A percentile compares a stretch with the other conserved stretches of the same genome.
phyloP scores from a whole-genome alignment of 2,888 invertebrate genomes.

The Ectemnius cavifrons region DNA sequence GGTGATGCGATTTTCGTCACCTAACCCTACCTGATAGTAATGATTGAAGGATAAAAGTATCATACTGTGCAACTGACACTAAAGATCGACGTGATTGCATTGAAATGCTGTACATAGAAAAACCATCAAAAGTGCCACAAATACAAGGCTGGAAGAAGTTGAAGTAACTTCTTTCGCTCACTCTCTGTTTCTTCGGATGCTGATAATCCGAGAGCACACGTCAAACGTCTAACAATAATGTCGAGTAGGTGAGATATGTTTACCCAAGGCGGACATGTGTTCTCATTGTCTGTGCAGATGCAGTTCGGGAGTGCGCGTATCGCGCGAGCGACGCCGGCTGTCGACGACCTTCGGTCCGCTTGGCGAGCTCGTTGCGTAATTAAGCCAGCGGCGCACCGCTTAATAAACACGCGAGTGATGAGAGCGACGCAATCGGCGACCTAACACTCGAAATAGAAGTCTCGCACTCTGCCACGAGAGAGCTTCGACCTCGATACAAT shows the following conservation, averaged over 20 bases:
- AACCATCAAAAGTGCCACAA: too few species aligned
- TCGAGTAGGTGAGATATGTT: slow-evolving; percentile 9
- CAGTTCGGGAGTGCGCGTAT: not conserved
- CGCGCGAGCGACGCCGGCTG: slow-evolving; percentile 32
- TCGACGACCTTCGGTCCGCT: slow-evolving; percentile 60
- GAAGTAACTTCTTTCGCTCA: too few species aligned
- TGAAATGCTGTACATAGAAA: too few species aligned
- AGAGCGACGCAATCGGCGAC: slow-evolving; percentile 56
- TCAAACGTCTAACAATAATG: not conserved
- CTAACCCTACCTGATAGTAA: too few species aligned
- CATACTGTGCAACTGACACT: too few species aligned
- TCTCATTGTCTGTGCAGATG: not conserved
- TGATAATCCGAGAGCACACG: too few species aligned
- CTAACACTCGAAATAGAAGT: slow-evolving; percentile 61
- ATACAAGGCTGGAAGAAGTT: too few species aligned
- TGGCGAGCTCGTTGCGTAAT: slow-evolving; percentile 60
- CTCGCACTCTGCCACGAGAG: slow-evolving; percentile 30
- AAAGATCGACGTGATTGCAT: too few species aligned
- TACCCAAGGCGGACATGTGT: not conserved
- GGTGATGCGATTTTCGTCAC: too few species aligned
- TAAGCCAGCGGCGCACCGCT: slow-evolving; percentile 55
- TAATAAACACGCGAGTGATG: slow-evolving; percentile 58
- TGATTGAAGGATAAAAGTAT: too few species aligned
- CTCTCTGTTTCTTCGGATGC: too few species aligned
- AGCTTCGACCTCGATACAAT: slow-evolving; percentile 58